Evolutionary conservation across 2,113 vertebrate species (phyloP).

Genomic region (Oreochromis tanganicae): DNA sequence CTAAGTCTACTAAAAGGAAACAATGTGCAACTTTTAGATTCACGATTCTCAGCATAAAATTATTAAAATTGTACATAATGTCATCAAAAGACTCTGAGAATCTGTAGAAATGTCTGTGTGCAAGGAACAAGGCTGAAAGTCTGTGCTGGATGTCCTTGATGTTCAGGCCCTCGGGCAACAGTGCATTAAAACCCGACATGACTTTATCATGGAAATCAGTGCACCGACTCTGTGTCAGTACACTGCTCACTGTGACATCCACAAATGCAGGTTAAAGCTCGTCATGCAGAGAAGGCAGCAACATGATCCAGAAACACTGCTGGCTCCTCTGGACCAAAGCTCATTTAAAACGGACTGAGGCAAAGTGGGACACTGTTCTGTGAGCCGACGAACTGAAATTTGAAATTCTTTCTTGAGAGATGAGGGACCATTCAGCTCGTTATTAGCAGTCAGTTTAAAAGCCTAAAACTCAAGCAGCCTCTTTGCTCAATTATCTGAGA

Average conservation of each 20-base stretch:
- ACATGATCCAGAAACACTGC: rapidly evolving
- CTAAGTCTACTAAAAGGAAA: neutral
- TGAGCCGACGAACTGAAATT: rapidly evolving
- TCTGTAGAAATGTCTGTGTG: neutral
- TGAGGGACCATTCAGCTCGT: neutral
- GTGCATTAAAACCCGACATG: neutral
- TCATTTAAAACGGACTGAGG: neutral
- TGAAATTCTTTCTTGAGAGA: neutral
- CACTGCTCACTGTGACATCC: neutral
- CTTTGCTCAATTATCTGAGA: neutral
- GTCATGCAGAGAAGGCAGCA: neutral
- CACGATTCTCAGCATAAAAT: neutral
- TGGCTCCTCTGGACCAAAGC: neutral
- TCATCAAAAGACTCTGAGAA: neutral
- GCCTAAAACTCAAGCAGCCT: neutral
- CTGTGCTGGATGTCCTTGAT: neutral
- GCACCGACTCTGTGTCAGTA: neutral
- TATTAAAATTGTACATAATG: neutral
- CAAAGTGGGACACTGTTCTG: rapidly evolving
- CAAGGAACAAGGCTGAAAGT: neutral
- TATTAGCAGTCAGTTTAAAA: neutral
- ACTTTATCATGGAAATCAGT: neutral
- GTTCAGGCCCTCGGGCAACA: rapidly evolving
- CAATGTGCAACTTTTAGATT: neutral
- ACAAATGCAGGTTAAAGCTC: neutral